Evolutionary conservation across 2,888 invertebrate genomes (phyloP).

Genomic region (Ferrisia virgata): DNA sequence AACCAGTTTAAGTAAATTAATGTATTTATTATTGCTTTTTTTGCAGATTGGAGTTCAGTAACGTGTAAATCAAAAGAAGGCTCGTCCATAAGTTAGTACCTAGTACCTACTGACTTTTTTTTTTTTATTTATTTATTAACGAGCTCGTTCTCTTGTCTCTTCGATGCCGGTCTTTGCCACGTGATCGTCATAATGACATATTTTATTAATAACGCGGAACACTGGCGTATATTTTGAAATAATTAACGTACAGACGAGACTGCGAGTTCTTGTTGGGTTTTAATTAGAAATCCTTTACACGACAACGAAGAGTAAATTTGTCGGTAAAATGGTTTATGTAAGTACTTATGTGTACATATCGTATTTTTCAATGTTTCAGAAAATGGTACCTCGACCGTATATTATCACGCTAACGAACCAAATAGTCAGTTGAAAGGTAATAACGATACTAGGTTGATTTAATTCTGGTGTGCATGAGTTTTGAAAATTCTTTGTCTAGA

Average conservation of each 20-base stretch:
- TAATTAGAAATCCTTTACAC: background rate
- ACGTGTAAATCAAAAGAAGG: conserved; percentile 27
- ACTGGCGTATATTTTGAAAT: conserved; percentile 11
- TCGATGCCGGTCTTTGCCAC: background rate
- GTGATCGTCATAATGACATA: background rate
- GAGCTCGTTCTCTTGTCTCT: background rate
- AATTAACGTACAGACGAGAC: background rate
- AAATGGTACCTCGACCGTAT: conserved; percentile 35
- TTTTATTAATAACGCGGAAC: background rate
- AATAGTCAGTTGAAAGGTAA: conserved; percentile 35
- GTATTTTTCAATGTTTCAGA: conserved; percentile 22
- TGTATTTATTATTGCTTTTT: background rate
- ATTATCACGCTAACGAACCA: conserved; percentile 32
- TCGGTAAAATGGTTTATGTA: background rate
- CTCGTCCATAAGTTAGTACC: conserved; percentile 31
- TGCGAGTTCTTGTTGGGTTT: background rate
- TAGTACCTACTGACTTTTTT: too few relatives aligned
- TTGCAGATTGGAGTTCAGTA: conserved; percentile 41
- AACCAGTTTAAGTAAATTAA: background rate
- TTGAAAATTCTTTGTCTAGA: background rate
- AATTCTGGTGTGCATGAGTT: background rate
- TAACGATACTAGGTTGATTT: background rate
- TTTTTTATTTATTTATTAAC: background rate
- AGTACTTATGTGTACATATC: too few relatives aligned
- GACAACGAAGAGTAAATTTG: background rate